Base-by-base conservation (phyloP, 92 coral and sea anemone genomes). In the Palythoa grandis region DNA sequence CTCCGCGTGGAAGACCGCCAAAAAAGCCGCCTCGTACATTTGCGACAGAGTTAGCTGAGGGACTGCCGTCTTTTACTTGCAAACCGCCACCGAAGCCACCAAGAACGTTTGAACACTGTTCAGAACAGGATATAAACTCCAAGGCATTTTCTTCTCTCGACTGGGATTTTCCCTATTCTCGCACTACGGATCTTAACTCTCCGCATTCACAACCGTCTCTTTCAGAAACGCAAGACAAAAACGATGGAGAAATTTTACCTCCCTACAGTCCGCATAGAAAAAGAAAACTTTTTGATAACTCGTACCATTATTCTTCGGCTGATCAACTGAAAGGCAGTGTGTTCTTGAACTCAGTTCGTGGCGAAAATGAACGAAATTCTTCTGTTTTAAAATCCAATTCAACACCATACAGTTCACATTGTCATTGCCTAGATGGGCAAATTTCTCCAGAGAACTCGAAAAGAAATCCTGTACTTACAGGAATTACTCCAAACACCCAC, bases 21-120 rank as follows among this genome's bases (percentile, higher is more conserved):
- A 95, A 90, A 83, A 94, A 94, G 82, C 98, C 98, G 25, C 98
- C 98, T 20, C 95, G 98, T 88, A 94, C 98, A 29, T 93, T 89
- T 74, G 96, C 86, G 83, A 88, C 96, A 56, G 96, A 93, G 17
- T 53, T 52, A 63, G 68, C 90, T 56, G 86, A 83, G 35, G 92
- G 92, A 13, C 65, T 82, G 11, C 91, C 87, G 86, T 86, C 87
- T 19, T 80, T 89, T 61, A 84, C 88, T 48, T 77, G 79, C 61
- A 92, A 89, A 70, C 92, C 95, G 11, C 98, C 98, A 22, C 92
- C 95, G 52, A 94, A 94, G 76, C 98, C 98, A 24, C 98, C 98
- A 19, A 67, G 98, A 76, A 94, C 98, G 2, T 94, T 82, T 66
- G 93, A 86, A 68, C 91, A 94, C 89, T 90, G 86, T 68, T 88